phyloP scores from a whole-genome alignment of 2,797 vertebrate genomes.

The Peromyscus eremicus region DNA sequence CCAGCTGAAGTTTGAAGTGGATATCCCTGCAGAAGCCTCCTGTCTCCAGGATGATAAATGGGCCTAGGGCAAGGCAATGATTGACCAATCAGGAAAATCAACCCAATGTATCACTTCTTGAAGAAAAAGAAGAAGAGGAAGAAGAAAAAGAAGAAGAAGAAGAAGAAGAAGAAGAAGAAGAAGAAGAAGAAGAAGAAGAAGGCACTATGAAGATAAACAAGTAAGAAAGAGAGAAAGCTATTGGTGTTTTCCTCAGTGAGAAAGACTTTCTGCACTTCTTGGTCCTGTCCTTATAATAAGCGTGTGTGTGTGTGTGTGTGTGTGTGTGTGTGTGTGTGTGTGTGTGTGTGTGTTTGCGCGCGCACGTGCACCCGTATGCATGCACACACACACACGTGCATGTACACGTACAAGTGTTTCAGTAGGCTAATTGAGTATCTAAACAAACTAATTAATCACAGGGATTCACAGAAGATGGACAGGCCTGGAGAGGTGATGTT shows the following conservation, averaged over 20 bases:
- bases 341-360: slow-evolving; percentile 83
- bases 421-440: slow-evolving; percentile 97
- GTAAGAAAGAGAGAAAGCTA: slow-evolving; percentile 74
- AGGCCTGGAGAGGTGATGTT: slow-evolving; percentile 98
- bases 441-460: slow-evolving; percentile 99
- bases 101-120: slow-evolving; percentile 75
- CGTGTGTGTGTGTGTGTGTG: neutral
- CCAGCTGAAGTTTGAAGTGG: neutral
- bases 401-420: slow-evolving; percentile 90
- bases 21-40: slow-evolving; percentile 25
- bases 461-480: slow-evolving; percentile 94
- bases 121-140: slow-evolving; percentile 74
- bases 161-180: rapidly evolving
- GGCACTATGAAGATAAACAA: slow-evolving; percentile 82
- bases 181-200: neutral
- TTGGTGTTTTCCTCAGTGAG: slow-evolving; percentile 81
- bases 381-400: neutral
- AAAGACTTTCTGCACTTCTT: slow-evolving; percentile 86
- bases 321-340: neutral
- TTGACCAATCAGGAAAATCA: slow-evolving; percentile 80
- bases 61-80: slow-evolving; percentile 66
- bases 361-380: slow-evolving; percentile 73
- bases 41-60: slow-evolving; percentile 77
- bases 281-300: slow-evolving; percentile 87
- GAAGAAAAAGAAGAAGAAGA: neutral